Percentiles rank a stretch among this genome's conserved stretches.
Conservation (phyloP, 2,888 invertebrate genomes). For the Epinotia ramella region DNA sequence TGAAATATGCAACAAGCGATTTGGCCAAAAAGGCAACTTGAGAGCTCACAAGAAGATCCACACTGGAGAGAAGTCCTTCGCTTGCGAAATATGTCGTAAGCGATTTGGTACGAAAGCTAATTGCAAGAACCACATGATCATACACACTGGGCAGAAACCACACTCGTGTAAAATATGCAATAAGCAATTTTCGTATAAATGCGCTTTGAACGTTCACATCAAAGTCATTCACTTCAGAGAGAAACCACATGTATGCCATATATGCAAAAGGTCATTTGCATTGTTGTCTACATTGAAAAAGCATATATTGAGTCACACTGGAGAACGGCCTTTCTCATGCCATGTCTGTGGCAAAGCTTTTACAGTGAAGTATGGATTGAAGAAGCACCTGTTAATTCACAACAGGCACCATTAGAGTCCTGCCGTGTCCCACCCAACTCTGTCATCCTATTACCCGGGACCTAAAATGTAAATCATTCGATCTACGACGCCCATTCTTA, state of each 20-base stretch:
- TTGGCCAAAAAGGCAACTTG: slow-evolving; percentile 22
- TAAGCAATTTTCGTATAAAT: slow-evolving; percentile 29
- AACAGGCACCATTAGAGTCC: slow-evolving; percentile 5
- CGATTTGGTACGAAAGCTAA: slow-evolving; percentile 23
- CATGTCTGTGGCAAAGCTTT: slow-evolving; percentile 20
- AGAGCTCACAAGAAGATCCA: slow-evolving; percentile 24
- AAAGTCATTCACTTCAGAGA: slow-evolving; percentile 25
- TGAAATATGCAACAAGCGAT: slow-evolving; percentile 22
- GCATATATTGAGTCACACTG: slow-evolving; percentile 24
- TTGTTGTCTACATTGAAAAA: slow-evolving; percentile 18
- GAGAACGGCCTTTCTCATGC: slow-evolving; percentile 18
- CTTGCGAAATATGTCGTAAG: slow-evolving; percentile 23
- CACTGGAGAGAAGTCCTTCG: slow-evolving; percentile 18
- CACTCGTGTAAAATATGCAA: slow-evolving; percentile 26
- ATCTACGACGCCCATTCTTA: not conserved
- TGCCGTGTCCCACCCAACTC: not conserved
- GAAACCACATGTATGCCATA: slow-evolving; percentile 20
- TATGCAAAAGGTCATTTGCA: slow-evolving; percentile 30
- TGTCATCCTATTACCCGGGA: slow-evolving; percentile 10
- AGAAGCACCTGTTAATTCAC: slow-evolving; percentile 16
- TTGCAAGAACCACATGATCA: slow-evolving; percentile 29
- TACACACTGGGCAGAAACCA: slow-evolving; percentile 26
- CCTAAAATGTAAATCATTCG: not conserved
- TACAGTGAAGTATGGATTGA: slow-evolving; percentile 19
- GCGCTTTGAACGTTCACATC: slow-evolving; percentile 30